These are phyloP conservation scores for Hylaeus anthracinus DNA, from an alignment of 1,140 invertebrate genomes.

Conservation along the genomic window DNA sequence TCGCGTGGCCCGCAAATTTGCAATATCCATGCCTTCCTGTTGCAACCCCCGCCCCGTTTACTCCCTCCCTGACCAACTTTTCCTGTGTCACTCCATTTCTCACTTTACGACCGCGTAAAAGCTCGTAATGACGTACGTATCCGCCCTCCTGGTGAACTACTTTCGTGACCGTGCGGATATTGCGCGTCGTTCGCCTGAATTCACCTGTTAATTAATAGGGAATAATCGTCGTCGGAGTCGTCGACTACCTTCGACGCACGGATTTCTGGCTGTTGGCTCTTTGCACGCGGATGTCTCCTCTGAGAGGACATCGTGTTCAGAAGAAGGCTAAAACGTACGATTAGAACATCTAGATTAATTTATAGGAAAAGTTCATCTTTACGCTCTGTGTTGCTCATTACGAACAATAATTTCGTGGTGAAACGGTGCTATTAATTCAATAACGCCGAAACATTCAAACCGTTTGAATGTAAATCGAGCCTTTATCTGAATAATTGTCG, in stretches of 20 bases:
- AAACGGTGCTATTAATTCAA: too few relatives aligned
- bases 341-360: too few relatives aligned
- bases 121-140: slow-evolving; percentile 30
- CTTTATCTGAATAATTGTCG: too few relatives aligned
- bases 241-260: not conserved
- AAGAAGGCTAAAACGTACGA: too few relatives aligned
- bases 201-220: slow-evolving; percentile 26
- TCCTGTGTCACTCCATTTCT: slow-evolving; percentile 33
- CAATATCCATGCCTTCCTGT: slow-evolving; percentile 52
- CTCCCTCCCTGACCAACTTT: not conserved
- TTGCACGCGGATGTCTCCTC: too few relatives aligned
- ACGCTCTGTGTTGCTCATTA: too few relatives aligned
- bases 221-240: slow-evolving; percentile 2
- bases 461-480: too few relatives aligned
- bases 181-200: not conserved
- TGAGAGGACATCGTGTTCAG: too few relatives aligned
- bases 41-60: not conserved
- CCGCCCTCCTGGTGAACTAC: slow-evolving; percentile 15
- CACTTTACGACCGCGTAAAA: slow-evolving; percentile 53
- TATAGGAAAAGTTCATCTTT: too few relatives aligned
- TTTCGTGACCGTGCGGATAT: slow-evolving; percentile 20
- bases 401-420: too few relatives aligned
- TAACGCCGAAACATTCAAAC: too few relatives aligned
- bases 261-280: too few relatives aligned
- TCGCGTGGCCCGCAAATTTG: slow-evolving; percentile 45